These are phyloP conservation scores for Endotricha flammealis DNA, from an alignment of 2,888 invertebrate species.

Conservation along the genomic window DNA sequence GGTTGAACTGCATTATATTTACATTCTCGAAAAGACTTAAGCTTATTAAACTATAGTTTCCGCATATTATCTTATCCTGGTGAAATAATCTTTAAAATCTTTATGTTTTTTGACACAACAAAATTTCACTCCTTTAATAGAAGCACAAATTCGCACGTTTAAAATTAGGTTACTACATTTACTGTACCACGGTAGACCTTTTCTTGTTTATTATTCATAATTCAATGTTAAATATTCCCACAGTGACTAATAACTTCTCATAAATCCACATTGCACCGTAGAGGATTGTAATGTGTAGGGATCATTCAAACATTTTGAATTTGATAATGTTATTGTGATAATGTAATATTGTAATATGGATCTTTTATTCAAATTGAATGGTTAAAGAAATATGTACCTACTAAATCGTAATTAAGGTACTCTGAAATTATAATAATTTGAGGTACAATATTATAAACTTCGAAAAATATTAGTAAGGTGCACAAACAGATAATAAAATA, in stretches of 20 bases:
- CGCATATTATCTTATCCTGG: slow-evolving; percentile 12
- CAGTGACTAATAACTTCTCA: slow-evolving; percentile 69
- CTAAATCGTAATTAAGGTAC: too few species aligned
- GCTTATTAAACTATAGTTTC: neutral
- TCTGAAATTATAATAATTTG: too few species aligned
- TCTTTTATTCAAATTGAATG: slow-evolving; percentile 9
- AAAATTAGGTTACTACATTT: slow-evolving; percentile 34
- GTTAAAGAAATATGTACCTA: too few species aligned
- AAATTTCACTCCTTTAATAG: slow-evolving; percentile 1
- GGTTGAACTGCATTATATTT: neutral
- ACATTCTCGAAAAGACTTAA: neutral
- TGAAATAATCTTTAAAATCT: slow-evolving; percentile 3
- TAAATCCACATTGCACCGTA: slow-evolving; percentile 67
- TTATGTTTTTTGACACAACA: slow-evolving; percentile 5
- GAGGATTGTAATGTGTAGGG: slow-evolving; percentile 64
- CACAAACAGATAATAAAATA: too few species aligned
- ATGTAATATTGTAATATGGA: slow-evolving; percentile 2
- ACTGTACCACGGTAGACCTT: slow-evolving; percentile 49
- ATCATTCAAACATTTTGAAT: slow-evolving; percentile 54
- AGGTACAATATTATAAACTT: too few species aligned
- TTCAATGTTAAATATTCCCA: slow-evolving; percentile 66
- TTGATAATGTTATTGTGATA: slow-evolving; percentile 38
- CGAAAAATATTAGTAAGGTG: too few species aligned
- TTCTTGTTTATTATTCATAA: slow-evolving; percentile 69
- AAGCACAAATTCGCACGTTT: slow-evolving; percentile 9